phyloP scores from a whole-genome alignment of 2,797 vertebrate genomes.

The Mus spretus region DNA sequence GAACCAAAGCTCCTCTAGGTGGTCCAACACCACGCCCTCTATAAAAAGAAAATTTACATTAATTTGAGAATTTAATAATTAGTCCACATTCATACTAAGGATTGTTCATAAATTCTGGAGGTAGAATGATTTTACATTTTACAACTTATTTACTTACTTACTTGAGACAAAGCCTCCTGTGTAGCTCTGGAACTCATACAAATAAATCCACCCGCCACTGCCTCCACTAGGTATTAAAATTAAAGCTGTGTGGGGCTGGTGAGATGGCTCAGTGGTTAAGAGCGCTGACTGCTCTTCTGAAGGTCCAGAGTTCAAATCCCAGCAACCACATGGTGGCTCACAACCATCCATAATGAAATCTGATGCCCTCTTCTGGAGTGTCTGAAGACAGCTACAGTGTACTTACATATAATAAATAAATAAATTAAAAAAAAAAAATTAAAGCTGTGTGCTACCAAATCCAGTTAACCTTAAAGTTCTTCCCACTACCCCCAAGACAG shows the following conservation, averaged over 20 bases:
- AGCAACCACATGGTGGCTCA: too few relatives aligned
- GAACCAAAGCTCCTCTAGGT: conserved; percentile 93
- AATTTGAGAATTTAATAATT: conserved; percentile 30
- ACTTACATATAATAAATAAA: too few relatives aligned
- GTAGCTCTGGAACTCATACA: background rate
- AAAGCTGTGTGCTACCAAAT: background rate
- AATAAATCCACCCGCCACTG: background rate
- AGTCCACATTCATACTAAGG: conserved; percentile 22
- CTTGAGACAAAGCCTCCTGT: background rate
- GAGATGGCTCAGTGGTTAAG: too few relatives aligned
- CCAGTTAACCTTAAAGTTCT: background rate
- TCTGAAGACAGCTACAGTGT: too few relatives aligned
- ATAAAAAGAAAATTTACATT: conserved; percentile 41
- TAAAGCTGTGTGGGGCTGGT: background rate
- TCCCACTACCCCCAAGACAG: background rate
- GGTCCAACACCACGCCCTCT: conserved; percentile 95
- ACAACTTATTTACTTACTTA: background rate
- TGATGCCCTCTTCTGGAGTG: too few relatives aligned
- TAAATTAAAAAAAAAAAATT: too few relatives aligned
- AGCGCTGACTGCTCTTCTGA: too few relatives aligned
- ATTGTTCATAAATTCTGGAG: conserved; percentile 53
- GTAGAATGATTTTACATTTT: conserved; percentile 20
- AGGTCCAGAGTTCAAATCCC: too few relatives aligned
- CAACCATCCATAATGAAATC: too few relatives aligned
- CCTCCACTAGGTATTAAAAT: background rate